Conservation (phyloP, 2,113 vertebrate species). For the Pachypanchax playfairii region DNA sequence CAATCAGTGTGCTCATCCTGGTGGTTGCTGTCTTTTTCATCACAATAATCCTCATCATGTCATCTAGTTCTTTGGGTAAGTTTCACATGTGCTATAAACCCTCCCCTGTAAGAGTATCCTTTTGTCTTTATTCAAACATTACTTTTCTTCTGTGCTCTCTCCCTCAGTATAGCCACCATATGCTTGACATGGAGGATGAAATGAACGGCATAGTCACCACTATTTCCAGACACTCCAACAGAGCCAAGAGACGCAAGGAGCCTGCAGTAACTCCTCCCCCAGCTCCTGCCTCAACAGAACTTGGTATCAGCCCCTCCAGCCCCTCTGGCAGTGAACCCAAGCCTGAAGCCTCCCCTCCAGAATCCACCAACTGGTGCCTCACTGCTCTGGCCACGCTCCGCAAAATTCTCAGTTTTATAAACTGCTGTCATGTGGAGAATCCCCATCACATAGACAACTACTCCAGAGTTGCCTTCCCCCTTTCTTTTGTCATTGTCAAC, state of each 20-base stretch:
- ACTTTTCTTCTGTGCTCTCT: not conserved
- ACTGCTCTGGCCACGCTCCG: constrained; percentile 74
- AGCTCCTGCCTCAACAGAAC: constrained; percentile 51
- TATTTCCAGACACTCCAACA: constrained; percentile 69
- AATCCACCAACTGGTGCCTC: constrained; percentile 64
- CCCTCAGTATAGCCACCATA: constrained; percentile 75
- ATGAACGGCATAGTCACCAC: constrained; percentile 84
- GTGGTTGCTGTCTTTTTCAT: constrained; percentile 21
- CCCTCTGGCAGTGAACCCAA: constrained; percentile 68
- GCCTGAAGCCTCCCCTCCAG: constrained; percentile 66
- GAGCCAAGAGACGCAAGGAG: constrained; percentile 75
- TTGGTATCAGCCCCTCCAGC: constrained; percentile 65
- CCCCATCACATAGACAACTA: constrained; percentile 94
- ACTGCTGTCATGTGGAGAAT: constrained; percentile 87
- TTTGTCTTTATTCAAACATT: not conserved
- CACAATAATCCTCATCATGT: constrained; percentile 2
- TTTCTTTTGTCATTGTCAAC: constrained; percentile 90
- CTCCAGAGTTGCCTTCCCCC: constrained; percentile 86
- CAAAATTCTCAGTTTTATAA: constrained; percentile 77
- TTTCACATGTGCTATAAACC: not conserved
- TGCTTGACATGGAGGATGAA: constrained; percentile 81
- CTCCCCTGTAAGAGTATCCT: not conserved
- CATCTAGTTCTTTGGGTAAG: constrained; percentile 21
- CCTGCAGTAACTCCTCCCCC: constrained; percentile 27
- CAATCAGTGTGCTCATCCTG: constrained; percentile 13